Base-by-base conservation (phyloP, 1,140 invertebrate species). In the Drosophila repletoides region DNA sequence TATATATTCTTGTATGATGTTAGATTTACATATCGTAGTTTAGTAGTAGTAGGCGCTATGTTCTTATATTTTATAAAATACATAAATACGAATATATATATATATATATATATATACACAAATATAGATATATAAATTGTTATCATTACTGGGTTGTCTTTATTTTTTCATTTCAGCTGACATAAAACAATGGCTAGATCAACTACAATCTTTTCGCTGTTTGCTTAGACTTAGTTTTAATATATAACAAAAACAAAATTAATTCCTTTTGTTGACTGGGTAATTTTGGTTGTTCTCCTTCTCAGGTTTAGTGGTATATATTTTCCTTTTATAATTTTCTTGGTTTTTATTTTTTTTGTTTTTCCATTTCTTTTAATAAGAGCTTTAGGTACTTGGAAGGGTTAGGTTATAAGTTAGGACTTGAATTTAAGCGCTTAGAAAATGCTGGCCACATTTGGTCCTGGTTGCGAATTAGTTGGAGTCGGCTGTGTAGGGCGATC, bases 381-480 rank as follows among this genome's bases (percentile, higher is more conserved):
- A n/a, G 5, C 2, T 45, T 29, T 58, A 70, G 76, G 76, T 63
- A 79, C 59, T 65, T 79, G 76, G 74, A 73, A 77, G 70, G 75
- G 73, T 46, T n/a, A n/a, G n/a, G 17, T 31, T 56, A 21, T 51
- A 53, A 51, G 29, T 43, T 21, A 22, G 10, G 26, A 15, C 21
- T 5, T 19, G 52, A 9, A 10, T 2, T n/a, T n/a, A n/a, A n/a
- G n/a, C 21, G 7, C 29, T 61, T 88, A 90, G 56, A 90, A 90
- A 67, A 90, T 89, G 69, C 81, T 84, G 1, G 88, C 88, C 59
- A 88, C 88, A 86, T 88, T 88, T 2, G 88, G 89, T 5, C 77
- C 88, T 19, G 84, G 83, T 52, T 88, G 72, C 15, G 84, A 65
- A 22, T 88, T 89, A 15, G 75, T 88, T 6, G 89, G 88, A 41